Conservation (phyloP, 2,888 invertebrate genomes). For the Caenorhabditis drosophilae region DNA sequence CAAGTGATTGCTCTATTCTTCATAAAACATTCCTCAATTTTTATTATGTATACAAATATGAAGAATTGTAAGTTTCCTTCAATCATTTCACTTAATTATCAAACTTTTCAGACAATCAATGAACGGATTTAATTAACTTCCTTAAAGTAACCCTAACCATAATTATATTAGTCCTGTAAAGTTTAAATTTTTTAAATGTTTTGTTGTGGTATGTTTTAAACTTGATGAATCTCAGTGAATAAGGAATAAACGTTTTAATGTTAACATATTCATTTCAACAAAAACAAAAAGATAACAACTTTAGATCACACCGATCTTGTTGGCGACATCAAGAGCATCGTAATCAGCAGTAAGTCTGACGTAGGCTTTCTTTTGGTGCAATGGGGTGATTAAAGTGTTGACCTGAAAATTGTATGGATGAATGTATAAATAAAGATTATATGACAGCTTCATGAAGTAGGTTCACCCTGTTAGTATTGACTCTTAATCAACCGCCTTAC, state of each 20-base stretch:
- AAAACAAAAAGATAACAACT: constrained; percentile 28
- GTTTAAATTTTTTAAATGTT: no score
- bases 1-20: not conserved
- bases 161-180: no score
- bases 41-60: constrained; percentile 2
- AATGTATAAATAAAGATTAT: not conserved
- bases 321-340: constrained; percentile 98
- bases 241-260: constrained; percentile 5
- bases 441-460: not conserved
- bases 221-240: no score
- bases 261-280: constrained; percentile 23
- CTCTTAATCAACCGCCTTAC: no score
- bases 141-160: no score
- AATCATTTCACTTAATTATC: constrained; percentile 2
- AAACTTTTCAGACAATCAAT: no score
- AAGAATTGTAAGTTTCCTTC: not conserved
- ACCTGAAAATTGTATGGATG: constrained; percentile 58
- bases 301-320: constrained; percentile 75
- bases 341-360: constrained; percentile 94
- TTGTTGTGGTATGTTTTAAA: no score
- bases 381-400: constrained; percentile 76
- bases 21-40: constrained; percentile 11
- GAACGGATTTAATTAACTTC: no score
- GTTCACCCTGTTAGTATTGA: no score
- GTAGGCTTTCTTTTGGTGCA: constrained; percentile 99